phyloP scores from a whole-genome alignment of 2,797 vertebrate species.

The Pitangus sulphuratus region DNA sequence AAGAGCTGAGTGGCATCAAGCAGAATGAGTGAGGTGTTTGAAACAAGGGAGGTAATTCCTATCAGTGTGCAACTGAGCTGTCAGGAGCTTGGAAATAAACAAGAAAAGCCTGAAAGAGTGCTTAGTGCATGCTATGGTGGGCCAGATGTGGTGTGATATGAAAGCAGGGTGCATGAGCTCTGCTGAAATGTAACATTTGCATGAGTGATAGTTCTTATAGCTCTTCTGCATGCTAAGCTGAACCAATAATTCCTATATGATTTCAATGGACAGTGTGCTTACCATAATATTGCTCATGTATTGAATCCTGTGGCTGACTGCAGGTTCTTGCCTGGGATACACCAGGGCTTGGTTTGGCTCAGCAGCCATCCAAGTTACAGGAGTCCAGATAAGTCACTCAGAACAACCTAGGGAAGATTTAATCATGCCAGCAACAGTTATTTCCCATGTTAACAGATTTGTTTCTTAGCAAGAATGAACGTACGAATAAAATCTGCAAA shows the following conservation, averaged over 20 bases:
- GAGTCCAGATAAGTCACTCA: neutral
- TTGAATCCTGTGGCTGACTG: neutral
- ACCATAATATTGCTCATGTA: neutral
- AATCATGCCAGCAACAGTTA: neutral
- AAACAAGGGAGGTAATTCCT: neutral
- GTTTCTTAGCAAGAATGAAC: neutral
- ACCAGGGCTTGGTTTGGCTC: neutral
- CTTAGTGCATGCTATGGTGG: neutral
- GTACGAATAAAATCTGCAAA: neutral
- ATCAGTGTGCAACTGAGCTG: neutral
- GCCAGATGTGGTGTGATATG: neutral
- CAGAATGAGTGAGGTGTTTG: neutral
- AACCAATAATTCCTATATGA: neutral
- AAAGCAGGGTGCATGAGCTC: neutral
- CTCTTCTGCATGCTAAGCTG: neutral
- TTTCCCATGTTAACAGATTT: neutral
- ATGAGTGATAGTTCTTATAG: neutral
- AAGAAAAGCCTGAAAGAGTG: neutral
- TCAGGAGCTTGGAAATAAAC: neutral
- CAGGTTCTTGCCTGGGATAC: neutral
- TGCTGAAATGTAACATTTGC: fast-evolving
- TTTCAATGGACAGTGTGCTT: neutral
- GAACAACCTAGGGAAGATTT: neutral
- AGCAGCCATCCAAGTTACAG: neutral
- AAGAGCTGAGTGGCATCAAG: neutral